phyloP scores from a whole-genome alignment of 2,797 vertebrate genomes.

The Pseudomugil gertrudae region DNA sequence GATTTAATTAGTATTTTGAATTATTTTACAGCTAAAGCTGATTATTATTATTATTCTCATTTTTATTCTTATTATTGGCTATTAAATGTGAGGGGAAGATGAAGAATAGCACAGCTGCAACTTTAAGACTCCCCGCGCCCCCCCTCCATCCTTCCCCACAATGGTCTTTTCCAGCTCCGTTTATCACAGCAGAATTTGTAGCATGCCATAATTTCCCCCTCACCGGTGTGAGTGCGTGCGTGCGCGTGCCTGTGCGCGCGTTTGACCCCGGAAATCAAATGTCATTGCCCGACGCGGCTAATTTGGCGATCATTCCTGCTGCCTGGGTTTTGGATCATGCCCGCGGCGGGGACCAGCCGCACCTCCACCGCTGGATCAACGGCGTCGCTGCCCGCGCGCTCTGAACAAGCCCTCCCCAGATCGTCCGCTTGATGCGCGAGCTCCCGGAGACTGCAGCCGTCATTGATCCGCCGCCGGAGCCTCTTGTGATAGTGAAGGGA shows the following conservation, averaged over 20 bases:
- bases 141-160: slow-evolving; percentile 81
- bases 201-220: slow-evolving; percentile 91
- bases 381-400: slow-evolving; percentile 47
- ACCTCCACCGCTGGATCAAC: slow-evolving; percentile 61
- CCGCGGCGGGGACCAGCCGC: slow-evolving; percentile 67
- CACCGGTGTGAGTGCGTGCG: slow-evolving; percentile 71
- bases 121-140: slow-evolving; percentile 90
- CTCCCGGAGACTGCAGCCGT: slow-evolving; percentile 82
- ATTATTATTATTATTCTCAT: no score
- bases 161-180: slow-evolving; percentile 95
- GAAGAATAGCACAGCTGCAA: slow-evolving; percentile 81
- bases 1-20: no score
- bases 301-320: slow-evolving; percentile 34
- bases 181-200: slow-evolving; percentile 90
- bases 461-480: slow-evolving; percentile 84
- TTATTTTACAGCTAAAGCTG: background rate
- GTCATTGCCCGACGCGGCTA: slow-evolving; percentile 69
- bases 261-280: slow-evolving; percentile 72
- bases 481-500: slow-evolving; percentile 73
- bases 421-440: slow-evolving; percentile 78
- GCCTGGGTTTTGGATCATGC: slow-evolving; percentile 66
- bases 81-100: background rate
- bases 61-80: background rate
- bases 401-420: slow-evolving; percentile 71
- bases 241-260: slow-evolving; percentile 12